Base-by-base conservation (phyloP, 1,140 invertebrate species). In the Rhyzopertha dominica region DNA sequence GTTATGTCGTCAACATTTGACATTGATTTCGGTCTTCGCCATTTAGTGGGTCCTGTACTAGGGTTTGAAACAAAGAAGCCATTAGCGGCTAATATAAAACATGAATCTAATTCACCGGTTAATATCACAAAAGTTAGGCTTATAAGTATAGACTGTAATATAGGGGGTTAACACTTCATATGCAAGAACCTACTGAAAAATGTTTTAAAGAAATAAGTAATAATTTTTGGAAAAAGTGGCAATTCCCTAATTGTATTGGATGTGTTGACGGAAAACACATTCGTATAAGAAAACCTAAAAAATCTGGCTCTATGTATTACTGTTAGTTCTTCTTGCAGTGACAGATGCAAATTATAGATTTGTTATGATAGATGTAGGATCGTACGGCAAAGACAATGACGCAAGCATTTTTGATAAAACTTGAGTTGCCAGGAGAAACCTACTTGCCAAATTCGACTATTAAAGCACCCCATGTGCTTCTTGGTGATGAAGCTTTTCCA, bases 401-500 rank as follows among this genome's bases (percentile, higher is more conserved):
- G 47, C 8, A 5, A 36, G 40, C 18, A 35, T 28, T 34, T 45
- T 53, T 30, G 8, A 4, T 29, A 24, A 34, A 8, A 18, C 12
- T 47, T 10, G 16, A 32, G 17, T 29, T 43, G 37, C 45, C 45
- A 12, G 12, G 37, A 28, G 24, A 37, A 29, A 20, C 29, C 28
- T 9, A 30, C 10, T 37, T 51, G 25, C 43, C 43, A 3, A 31
- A 24, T 20, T 51, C 38, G 12, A 20, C 24, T 36, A 25, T 37
- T 2, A 38, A 10, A 22, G 18, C 26, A 16, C 45, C 49, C 20
- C 48, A 36, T 49, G 47, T 52, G 4, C 47, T 51, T 42, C 12
- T 53, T 24, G 72, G 59, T 13, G 72, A 74, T 61, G 67, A 66
- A 31, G 69, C 67, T 23, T 74, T 73, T 51, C 57, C 63, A 14